Percentiles rank a stretch among this genome's conserved stretches.
These are phyloP conservation scores for Gopherus evgoodei DNA, from an alignment of 2,113 vertebrate genomes.

Conservation along the genomic window DNA sequence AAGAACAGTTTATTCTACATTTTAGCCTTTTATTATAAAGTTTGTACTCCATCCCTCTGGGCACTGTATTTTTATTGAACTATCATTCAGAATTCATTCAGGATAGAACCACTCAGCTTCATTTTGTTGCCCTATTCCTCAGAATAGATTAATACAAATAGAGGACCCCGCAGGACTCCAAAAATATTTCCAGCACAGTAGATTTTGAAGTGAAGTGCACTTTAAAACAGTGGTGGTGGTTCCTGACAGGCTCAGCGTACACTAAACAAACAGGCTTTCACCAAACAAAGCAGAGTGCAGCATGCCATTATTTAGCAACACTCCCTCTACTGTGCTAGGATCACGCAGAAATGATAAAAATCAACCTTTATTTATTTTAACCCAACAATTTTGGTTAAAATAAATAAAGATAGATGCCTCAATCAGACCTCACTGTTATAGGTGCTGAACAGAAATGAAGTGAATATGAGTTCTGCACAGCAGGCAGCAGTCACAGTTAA, in stretches of 20 bases:
- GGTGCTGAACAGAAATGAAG: background rate
- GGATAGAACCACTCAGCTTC: background rate
- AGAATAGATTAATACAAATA: background rate
- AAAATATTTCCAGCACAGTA: background rate
- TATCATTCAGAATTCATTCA: slow-evolving; percentile 11
- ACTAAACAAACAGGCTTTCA: background rate
- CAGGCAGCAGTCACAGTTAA: background rate
- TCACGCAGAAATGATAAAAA: background rate
- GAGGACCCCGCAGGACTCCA: background rate
- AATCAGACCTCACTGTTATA: background rate
- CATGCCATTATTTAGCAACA: background rate
- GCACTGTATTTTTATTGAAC: slow-evolving; percentile 42
- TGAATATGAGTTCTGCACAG: background rate
- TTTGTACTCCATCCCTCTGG: slow-evolving; percentile 46
- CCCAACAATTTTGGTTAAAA: background rate
- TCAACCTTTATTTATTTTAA: background rate
- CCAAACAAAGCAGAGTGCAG: background rate
- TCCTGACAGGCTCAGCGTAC: background rate
- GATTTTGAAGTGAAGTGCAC: background rate
- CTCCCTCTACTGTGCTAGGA: background rate
- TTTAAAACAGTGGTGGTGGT: background rate
- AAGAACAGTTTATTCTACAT: slow-evolving; percentile 48
- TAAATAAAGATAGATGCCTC: background rate
- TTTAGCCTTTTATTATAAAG: slow-evolving; percentile 49
- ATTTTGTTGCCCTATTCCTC: background rate